Base-by-base conservation (phyloP, 2,113 vertebrate species). In the Taxidea taxus region DNA sequence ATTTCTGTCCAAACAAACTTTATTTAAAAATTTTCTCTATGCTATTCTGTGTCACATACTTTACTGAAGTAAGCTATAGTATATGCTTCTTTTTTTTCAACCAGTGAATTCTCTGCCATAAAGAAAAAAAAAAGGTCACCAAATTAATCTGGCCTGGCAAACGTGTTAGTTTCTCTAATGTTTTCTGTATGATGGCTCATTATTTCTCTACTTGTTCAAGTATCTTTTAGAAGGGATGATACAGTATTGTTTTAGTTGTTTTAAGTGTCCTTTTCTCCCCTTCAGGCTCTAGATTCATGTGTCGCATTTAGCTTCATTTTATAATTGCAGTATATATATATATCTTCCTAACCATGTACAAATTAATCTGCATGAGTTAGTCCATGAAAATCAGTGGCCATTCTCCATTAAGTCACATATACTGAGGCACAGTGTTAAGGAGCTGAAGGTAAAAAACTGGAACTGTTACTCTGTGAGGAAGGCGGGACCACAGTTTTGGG, bases 21-120 rank as follows among this genome's bases (percentile, higher is more conserved):
- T 97, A 97, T 97, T 97, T 95, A 97, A 97, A 92, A 97, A 95
- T 60, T 96, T 97, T 96, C 58, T 34, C 9, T 74, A 84, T 72
- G 49, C 87, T 95, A 97, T 90, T 97, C 87, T 87, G 62, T 96
- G 88, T 82, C 90, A 94, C 23, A n/a, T 95, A 49, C 94, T 91
- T 95, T 96, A 80, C 51, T 62, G 34, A 92, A 88, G 66, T 91
- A 81, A 91, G 80, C 94, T 90, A 84, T 66, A 66, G 51, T 88
- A 97, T 91, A 90, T 86, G 37, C 29, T 92, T 95, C 37, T 87
- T 92, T 78, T 93, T 89, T 64, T 75, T 34, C 34, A 80, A 78
- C 34, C 16, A 83, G 23, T 47, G 16, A 93, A 78, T 89, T 90
- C 44, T 93, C 27, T 95, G 8, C 27, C 89, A 25, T 34, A 58